These are phyloP conservation scores for Lutra lutra DNA, from an alignment of 2,797 vertebrate species.

Conservation along the genomic window DNA sequence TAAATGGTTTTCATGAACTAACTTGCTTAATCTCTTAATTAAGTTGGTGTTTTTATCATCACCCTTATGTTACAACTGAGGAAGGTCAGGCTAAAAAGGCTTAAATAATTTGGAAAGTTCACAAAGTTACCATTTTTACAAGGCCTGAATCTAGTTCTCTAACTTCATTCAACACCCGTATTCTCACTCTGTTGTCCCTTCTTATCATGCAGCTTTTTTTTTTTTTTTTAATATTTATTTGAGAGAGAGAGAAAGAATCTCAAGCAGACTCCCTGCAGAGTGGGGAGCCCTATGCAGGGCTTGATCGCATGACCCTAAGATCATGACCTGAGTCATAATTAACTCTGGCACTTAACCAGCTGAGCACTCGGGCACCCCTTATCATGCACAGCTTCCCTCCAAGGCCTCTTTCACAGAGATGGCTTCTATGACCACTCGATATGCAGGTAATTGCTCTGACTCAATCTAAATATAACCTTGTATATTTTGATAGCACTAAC, in stretches of 20 bases:
- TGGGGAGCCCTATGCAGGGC: background rate
- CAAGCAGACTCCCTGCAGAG: background rate
- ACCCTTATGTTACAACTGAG: background rate
- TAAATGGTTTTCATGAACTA: background rate
- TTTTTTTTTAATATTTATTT: background rate
- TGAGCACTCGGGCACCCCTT: background rate
- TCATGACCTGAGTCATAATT: background rate
- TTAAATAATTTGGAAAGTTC: background rate
- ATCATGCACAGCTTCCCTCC: background rate
- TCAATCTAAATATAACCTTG: background rate
- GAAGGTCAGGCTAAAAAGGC: background rate
- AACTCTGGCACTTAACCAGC: background rate
- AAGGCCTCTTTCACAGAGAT: background rate
- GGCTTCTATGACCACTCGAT: accelerated
- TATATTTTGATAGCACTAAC: background rate
- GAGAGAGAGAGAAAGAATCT: background rate
- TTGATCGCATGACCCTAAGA: background rate
- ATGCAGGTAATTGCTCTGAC: background rate
- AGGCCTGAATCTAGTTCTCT: background rate
- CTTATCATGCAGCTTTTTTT: background rate
- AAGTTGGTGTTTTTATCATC: background rate
- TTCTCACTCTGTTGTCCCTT: background rate
- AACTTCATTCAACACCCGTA: background rate
- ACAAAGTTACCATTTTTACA: too few species aligned
- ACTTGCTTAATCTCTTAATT: background rate